These are phyloP conservation scores for Euleptes europaea DNA, from an alignment of 2,113 vertebrate species.

Conservation along the genomic window DNA sequence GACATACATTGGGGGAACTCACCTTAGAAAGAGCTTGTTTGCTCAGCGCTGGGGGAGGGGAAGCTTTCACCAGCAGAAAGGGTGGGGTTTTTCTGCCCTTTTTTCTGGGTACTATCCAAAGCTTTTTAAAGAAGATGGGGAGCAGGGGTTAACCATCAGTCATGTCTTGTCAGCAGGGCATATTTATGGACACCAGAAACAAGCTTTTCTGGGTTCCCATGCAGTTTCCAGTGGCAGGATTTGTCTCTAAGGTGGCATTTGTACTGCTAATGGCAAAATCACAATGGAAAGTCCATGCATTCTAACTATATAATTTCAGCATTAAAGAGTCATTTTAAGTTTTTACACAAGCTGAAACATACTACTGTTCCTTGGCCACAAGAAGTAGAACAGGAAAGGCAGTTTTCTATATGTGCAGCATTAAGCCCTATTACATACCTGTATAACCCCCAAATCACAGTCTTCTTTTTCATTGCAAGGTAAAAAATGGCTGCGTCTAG, in stretches of 20 bases:
- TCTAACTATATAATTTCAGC: neutral
- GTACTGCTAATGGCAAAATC: neutral
- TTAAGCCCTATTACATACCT: conserved; percentile 74
- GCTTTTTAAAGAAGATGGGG: too few relatives aligned
- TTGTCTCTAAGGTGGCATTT: neutral
- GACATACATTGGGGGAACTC: too few relatives aligned
- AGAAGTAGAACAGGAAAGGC: neutral
- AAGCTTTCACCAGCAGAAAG: too few relatives aligned
- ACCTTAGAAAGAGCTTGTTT: too few relatives aligned
- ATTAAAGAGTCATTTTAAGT: neutral
- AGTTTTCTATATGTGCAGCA: neutral
- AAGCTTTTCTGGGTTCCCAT: neutral
- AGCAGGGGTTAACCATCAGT: too few relatives aligned
- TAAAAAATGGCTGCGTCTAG: conserved; percentile 97
- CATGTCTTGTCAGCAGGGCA: too few relatives aligned
- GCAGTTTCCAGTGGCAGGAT: too few relatives aligned
- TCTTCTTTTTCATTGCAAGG: conserved; percentile 96
- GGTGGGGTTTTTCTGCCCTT: too few relatives aligned
- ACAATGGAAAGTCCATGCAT: neutral
- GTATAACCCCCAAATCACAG: conserved; percentile 96
- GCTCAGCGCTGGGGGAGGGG: too few relatives aligned
- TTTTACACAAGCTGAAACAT: neutral
- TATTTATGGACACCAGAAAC: neutral
- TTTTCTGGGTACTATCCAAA: too few relatives aligned
- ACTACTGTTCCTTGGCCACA: neutral